Conservation (phyloP, 2,797 vertebrate genomes). For the Sebastiscus albofasciatus region DNA sequence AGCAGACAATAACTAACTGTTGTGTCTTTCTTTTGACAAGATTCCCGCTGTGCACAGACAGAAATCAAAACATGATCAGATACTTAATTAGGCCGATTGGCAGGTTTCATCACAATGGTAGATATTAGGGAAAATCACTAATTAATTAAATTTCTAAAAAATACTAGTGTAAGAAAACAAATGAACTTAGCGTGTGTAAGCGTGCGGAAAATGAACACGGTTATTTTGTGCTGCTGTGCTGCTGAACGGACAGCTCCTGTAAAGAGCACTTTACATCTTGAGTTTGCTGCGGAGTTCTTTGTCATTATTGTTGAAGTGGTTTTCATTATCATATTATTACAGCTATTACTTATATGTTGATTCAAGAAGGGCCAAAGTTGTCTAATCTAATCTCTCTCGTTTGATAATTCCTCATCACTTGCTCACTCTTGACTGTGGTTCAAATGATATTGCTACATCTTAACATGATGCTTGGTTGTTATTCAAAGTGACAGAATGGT, state of each 20-base stretch:
- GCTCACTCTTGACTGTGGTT: background rate
- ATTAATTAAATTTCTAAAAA: background rate
- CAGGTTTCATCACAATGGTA: background rate
- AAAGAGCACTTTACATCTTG: slow-evolving; percentile 31
- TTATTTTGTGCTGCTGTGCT: background rate
- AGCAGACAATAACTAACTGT: background rate
- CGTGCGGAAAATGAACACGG: background rate
- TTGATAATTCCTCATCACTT: slow-evolving; percentile 9
- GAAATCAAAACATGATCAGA: background rate
- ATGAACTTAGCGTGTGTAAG: background rate
- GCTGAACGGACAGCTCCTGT: slow-evolving; percentile 10
- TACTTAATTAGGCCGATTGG: background rate
- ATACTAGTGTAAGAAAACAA: background rate
- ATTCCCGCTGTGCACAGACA: background rate
- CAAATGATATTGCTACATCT: background rate
- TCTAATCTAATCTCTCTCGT: slow-evolving; percentile 26
- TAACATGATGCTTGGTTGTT: background rate
- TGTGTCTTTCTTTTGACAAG: background rate
- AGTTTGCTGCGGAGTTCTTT: slow-evolving; percentile 23
- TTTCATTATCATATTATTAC: slow-evolving; percentile 33
- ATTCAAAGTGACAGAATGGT: background rate
- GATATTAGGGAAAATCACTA: background rate
- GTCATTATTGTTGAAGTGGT: slow-evolving; percentile 28
- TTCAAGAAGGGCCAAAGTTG: slow-evolving; percentile 8
- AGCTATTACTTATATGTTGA: slow-evolving; percentile 28